Evolutionary conservation across 2,797 vertebrate species (phyloP).

Genomic region (Benthosema pterotum): DNA sequence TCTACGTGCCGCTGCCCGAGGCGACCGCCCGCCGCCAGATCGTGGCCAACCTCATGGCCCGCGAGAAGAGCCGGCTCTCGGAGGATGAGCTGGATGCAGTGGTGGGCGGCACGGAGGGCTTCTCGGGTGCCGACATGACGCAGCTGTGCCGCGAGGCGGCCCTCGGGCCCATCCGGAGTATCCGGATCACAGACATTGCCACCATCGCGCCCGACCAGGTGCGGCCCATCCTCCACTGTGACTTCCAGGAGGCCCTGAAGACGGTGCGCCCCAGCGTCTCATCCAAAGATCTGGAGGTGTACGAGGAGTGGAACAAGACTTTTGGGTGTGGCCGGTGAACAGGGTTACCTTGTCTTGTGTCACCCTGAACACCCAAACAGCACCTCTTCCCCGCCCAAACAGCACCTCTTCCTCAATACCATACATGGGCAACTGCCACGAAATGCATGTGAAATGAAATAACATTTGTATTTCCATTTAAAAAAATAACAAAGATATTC

Average conservation of each 20-base stretch:
- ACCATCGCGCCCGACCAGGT: constrained; percentile 91
- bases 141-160: constrained; percentile 96
- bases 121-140: constrained; percentile 96
- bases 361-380: too few relatives aligned
- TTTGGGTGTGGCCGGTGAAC: constrained; percentile 91
- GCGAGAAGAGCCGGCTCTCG: constrained; percentile 83
- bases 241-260: constrained; percentile 91
- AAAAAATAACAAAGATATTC: too few relatives aligned
- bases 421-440: too few relatives aligned
- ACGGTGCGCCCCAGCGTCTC: constrained; percentile 92
- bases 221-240: constrained; percentile 84
- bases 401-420: too few relatives aligned
- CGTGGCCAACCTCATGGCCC: constrained; percentile 85
- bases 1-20: constrained; percentile 94
- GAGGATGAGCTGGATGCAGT: constrained; percentile 83
- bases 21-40: constrained; percentile 88
- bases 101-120: constrained; percentile 83
- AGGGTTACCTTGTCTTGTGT: too few relatives aligned
- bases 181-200: constrained; percentile 87
- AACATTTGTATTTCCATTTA: too few relatives aligned
- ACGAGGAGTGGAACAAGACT: constrained; percentile 92
- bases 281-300: constrained; percentile 88
- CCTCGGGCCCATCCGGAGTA: constrained; percentile 93
- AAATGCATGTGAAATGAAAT: too few relatives aligned
- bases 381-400: too few relatives aligned